phyloP scores from a whole-genome alignment of 2,888 invertebrate species.

The Sinhomidia bicolor region DNA sequence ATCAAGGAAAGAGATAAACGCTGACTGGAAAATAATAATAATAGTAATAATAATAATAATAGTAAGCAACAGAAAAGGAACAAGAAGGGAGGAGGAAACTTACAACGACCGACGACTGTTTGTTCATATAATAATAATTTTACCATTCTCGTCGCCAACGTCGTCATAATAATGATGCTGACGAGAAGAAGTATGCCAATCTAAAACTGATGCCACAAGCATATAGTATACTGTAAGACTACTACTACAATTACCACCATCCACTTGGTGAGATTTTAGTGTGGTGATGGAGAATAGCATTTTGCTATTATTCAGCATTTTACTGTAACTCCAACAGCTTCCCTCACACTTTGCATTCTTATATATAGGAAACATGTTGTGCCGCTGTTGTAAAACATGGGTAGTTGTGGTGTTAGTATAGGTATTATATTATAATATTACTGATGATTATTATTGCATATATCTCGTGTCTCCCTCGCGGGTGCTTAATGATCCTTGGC shows the following conservation, averaged over 20 bases:
- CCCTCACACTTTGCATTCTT: constrained; percentile 40
- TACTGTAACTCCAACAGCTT: constrained; percentile 1
- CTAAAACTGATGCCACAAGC: constrained; percentile 46
- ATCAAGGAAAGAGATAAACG: neutral
- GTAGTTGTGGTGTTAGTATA: neutral
- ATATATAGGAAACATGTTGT: constrained; percentile 27
- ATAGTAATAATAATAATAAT: neutral
- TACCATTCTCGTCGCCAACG: neutral
- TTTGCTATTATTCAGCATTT: constrained; percentile 47
- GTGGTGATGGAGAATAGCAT: constrained; percentile 36
- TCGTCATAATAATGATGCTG: constrained; percentile 48
- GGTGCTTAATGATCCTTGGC: constrained; percentile 78
- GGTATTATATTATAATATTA: constrained; percentile 15
- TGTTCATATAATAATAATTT: constrained; percentile 66
- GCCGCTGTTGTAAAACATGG: neutral
- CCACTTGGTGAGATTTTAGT: constrained; percentile 37
- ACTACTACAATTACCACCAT: too few species aligned
- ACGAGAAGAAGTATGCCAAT: constrained; percentile 63
- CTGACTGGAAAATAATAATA: neutral
- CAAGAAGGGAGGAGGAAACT: constrained; percentile 21
- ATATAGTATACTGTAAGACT: too few species aligned
- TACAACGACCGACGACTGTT: constrained; percentile 1
- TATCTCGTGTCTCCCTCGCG: constrained; percentile 71
- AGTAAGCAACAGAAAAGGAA: neutral
- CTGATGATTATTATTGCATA: constrained; percentile 47